These are phyloP conservation scores for Panagrolaimus sp. DNA, from an alignment of 1,140 invertebrate genomes.

Conservation along the genomic window DNA sequence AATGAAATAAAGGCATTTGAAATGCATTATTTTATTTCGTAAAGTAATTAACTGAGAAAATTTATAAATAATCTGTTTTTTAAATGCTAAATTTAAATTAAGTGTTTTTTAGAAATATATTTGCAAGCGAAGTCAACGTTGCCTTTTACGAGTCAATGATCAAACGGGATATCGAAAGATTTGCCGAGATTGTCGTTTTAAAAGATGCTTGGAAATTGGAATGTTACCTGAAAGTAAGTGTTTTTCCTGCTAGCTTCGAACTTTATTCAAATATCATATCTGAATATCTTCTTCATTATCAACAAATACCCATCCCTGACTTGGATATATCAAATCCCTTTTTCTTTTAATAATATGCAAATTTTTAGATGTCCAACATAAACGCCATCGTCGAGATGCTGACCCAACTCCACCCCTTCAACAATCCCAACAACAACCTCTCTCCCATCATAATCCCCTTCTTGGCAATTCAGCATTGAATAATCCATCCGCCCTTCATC, in stretches of 20 bases:
- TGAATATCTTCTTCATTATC: not conserved
- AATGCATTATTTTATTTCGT: too few species aligned
- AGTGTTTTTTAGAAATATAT: constrained; percentile 24
- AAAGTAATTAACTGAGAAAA: too few species aligned
- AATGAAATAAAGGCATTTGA: too few species aligned
- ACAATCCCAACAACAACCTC: not conserved
- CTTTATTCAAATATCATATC: too few species aligned
- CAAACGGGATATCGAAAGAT: constrained; percentile 43
- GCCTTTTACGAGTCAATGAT: constrained; percentile 26
- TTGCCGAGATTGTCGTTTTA: constrained; percentile 46
- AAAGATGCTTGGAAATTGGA: constrained; percentile 46
- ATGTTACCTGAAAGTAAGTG: constrained; percentile 50
- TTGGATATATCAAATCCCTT: too few species aligned
- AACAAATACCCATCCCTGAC: constrained; percentile 7
- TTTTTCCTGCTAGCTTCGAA: not conserved
- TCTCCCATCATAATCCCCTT: not conserved
- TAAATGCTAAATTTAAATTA: too few species aligned
- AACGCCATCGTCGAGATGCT: constrained; percentile 38
- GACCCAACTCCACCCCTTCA: not conserved
- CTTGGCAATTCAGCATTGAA: not conserved
- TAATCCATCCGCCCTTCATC: not conserved
- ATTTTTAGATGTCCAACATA: constrained; percentile 46
- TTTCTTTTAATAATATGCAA: not conserved
- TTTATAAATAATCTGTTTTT: too few species aligned
- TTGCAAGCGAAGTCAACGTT: constrained; percentile 40